phyloP scores from a whole-genome alignment of 2,797 vertebrate species.

The Chaenodraco wilsoni region DNA sequence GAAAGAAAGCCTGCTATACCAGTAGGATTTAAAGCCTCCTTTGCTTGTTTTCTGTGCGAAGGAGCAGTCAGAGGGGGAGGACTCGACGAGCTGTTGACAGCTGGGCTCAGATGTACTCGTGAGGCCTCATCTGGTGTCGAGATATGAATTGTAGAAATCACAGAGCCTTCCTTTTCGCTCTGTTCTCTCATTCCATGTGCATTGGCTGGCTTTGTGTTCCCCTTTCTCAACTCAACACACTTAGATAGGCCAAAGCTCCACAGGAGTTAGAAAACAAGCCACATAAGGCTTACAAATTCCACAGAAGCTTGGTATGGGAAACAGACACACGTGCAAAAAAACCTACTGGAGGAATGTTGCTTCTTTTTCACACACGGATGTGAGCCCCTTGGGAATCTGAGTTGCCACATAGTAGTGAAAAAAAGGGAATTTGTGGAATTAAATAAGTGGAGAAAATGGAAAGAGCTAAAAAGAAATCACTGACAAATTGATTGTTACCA shows the following conservation, averaged over 20 bases:
- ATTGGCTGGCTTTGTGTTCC: constrained; percentile 47
- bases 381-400: constrained; percentile 31
- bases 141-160: constrained; percentile 59
- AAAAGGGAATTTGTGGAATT: constrained; percentile 16
- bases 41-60: constrained; percentile 58
- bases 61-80: constrained; percentile 27
- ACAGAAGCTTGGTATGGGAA: constrained; percentile 53
- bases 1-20: constrained; percentile 48
- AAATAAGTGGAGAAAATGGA: constrained; percentile 25
- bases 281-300: constrained; percentile 60
- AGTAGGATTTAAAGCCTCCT: constrained; percentile 38
- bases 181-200: constrained; percentile 39
- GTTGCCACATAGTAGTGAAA: constrained; percentile 24
- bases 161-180: constrained; percentile 37
- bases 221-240: constrained; percentile 53
- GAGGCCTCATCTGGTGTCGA: constrained; percentile 60
- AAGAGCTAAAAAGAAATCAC: constrained; percentile 16
- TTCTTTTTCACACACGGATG: constrained; percentile 44
- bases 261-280: constrained; percentile 58
- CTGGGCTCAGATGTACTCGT: constrained; percentile 45
- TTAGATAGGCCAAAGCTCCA: constrained; percentile 48
- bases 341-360: constrained; percentile 49
- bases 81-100: constrained; percentile 48
- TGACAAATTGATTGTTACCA: constrained; percentile 19
- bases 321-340: constrained; percentile 41